Base-by-base conservation (phyloP, 1,140 invertebrate species). In the Drosophila subpulchrella region DNA sequence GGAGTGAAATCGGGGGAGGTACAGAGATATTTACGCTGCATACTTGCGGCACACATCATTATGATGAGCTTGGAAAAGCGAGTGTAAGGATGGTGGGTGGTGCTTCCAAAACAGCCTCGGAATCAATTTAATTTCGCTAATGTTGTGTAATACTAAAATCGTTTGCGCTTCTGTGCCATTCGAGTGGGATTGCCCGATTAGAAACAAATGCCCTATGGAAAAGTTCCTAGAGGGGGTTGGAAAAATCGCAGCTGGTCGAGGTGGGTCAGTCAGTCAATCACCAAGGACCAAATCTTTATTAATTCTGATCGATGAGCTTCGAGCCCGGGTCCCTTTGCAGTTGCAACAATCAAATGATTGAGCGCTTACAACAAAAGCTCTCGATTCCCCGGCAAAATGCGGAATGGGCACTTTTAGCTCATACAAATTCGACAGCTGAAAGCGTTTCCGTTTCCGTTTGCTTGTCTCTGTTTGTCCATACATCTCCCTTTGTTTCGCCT, bases 271-370 rank as follows among this genome's bases (percentile, higher is more conserved):
- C 68, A 72, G 68, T 72, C 68, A 72, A 72, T 72, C 68, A 86
- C 75, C 78, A n/a, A 70, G 86, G 78, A 84, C 75, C 89, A 91
- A 90, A 90, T 91, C 90, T 91, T 91, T 91, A 91, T 91, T 91
- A 91, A 91, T 91, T 84, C 90, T 91, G 90, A 91, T 91, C 90
- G 90, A 91, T 91, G 90, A 86, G 72, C 90, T 83, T 82, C 88
- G 89, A 3, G 32, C 83, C 86, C 76, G 79, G 76, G 75, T 81
- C 80, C 62, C 36, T 36, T 10, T 71, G 42, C 42, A 56, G 76
- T 81, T 84, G 84, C 84, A 81, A 78, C 77, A 84, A 89, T 84
- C 85, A 84, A 89, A 89, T 89, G 84, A 89, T 89, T 83, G 84
- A 89, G 73, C 81, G 88, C 81, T 81, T 84, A 81, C 80, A 61